Evolutionary conservation across 2,797 vertebrate genomes (phyloP).

Genomic region (Calcarius lapponicus): DNA sequence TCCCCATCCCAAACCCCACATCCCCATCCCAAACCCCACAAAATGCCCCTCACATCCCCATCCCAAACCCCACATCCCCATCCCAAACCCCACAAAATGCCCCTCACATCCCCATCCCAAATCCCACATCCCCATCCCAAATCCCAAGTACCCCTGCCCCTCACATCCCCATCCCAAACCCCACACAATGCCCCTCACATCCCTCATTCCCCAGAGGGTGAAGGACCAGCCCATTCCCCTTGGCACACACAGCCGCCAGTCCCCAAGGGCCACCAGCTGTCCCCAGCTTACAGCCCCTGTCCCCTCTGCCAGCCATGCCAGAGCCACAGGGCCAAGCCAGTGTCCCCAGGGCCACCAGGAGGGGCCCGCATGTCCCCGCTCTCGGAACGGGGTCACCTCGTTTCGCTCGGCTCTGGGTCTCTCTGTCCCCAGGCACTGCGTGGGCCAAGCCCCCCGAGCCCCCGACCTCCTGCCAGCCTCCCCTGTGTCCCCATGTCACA

Average conservation of each 20-base stretch:
- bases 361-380: rapidly evolving
- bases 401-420: rapidly evolving
- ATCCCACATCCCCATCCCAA: too few species aligned
- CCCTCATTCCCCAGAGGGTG: neutral
- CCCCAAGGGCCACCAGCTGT: neutral
- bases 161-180: too few species aligned
- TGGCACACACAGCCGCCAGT: rapidly evolving
- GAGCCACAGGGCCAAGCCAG: rapidly evolving
- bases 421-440: neutral
- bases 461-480: neutral
- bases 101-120: too few species aligned
- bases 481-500: neutral
- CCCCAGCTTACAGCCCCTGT: neutral
- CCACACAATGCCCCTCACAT: neutral
- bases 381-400: neutral
- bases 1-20: too few species aligned
- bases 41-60: too few species aligned
- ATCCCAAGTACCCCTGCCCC: too few species aligned
- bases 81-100: too few species aligned
- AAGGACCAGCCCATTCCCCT: neutral
- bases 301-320: rapidly evolving
- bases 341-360: neutral
- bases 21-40: neutral
- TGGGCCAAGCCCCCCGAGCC: neutral
- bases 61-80: too few species aligned